These are phyloP conservation scores for Allobates femoralis DNA, from an alignment of 2,797 vertebrate genomes.

Conservation along the genomic window DNA sequence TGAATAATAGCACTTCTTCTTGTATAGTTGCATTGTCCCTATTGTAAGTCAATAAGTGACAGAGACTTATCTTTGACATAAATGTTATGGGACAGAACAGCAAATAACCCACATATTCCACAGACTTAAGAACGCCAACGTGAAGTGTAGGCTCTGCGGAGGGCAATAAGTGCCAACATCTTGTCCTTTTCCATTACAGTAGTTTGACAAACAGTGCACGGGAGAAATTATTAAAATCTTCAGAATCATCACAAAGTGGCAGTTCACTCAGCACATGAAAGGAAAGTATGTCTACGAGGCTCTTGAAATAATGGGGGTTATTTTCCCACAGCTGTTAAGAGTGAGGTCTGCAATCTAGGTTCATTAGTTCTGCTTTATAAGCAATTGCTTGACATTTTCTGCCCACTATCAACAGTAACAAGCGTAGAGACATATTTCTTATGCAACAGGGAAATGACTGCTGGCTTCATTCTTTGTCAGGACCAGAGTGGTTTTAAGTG, in stretches of 20 bases:
- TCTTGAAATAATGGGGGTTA: constrained; percentile 48
- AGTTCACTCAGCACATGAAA: constrained; percentile 32
- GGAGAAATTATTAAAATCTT: constrained; percentile 55
- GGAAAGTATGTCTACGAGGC: constrained; percentile 16
- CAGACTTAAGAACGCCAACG: constrained; percentile 21
- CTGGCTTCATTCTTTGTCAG: background rate
- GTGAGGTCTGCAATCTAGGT: constrained; percentile 43
- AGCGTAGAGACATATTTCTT: constrained; percentile 1
- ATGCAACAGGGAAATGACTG: constrained; percentile 14
- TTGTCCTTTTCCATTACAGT: constrained; percentile 40
- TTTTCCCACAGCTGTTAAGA: constrained; percentile 50
- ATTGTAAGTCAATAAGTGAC: background rate
- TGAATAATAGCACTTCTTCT: background rate
- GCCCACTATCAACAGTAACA: constrained; percentile 20
- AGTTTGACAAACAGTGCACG: constrained; percentile 40
- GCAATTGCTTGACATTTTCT: constrained; percentile 40
- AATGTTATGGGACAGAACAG: constrained; percentile 45
- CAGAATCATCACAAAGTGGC: constrained; percentile 34
- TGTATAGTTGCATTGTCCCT: background rate
- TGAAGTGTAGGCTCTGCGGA: constrained; percentile 16
- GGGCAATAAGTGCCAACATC: constrained; percentile 38
- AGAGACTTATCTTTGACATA: constrained; percentile 35
- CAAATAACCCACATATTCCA: constrained; percentile 39
- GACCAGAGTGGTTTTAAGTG: background rate
- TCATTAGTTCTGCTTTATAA: constrained; percentile 51